phyloP scores from a whole-genome alignment of 2,113 vertebrate species.

The Sinocyclocheilus anophthalmus region DNA sequence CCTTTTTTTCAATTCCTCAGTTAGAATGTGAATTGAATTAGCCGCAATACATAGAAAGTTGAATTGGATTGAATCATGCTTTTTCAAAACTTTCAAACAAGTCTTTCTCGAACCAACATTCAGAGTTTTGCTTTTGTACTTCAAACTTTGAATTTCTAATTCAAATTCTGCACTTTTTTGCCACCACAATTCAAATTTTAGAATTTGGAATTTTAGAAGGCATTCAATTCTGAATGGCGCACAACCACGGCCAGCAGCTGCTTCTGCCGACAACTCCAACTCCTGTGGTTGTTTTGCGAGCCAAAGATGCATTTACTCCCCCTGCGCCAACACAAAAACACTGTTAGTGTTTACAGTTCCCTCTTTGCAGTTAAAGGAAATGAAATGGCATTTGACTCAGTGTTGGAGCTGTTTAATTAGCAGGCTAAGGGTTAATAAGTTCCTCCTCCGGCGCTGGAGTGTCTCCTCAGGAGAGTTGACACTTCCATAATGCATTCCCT shows the following conservation, averaged over 20 bases:
- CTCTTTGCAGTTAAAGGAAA: conserved; percentile 62
- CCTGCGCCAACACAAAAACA: conserved; percentile 48
- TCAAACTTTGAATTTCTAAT: neutral
- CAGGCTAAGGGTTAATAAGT: conserved; percentile 70
- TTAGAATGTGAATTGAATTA: neutral
- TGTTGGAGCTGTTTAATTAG: conserved; percentile 70
- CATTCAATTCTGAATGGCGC: neutral
- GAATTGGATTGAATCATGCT: neutral
- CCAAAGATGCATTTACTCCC: conserved; percentile 22
- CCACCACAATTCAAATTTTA: neutral
- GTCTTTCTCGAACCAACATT: neutral
- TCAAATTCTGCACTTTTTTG: neutral
- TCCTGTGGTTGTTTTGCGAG: conserved; percentile 33
- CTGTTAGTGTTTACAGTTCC: conserved; percentile 49
- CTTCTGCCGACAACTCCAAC: conserved; percentile 29
- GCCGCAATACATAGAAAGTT: neutral
- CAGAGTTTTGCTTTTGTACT: neutral
- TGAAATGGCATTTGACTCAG: conserved; percentile 65
- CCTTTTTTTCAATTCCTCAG: neutral
- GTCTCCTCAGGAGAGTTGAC: conserved; percentile 60
- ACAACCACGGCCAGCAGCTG: conserved; percentile 13
- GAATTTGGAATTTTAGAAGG: neutral
- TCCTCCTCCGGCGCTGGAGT: conserved; percentile 54
- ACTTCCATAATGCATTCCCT: conserved; percentile 63
- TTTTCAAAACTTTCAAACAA: neutral